Conservation (phyloP, 2,113 vertebrate genomes). For the Himantopus leucocephalus region DNA sequence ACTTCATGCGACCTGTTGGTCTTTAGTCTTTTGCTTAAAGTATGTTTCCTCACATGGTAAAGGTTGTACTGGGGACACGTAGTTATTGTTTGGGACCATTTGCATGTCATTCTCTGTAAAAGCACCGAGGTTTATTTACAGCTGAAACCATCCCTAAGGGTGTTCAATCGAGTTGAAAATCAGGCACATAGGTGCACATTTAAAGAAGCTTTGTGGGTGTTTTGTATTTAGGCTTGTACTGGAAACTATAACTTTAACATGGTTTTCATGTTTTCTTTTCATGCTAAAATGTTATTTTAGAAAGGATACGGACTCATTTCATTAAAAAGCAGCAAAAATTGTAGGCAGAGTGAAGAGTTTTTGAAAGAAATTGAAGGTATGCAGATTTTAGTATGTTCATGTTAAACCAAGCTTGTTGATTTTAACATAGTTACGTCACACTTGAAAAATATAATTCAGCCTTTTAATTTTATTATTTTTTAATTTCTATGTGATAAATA, state of each 20-base stretch:
- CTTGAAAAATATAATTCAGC: neutral
- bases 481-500: neutral
- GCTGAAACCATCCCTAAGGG: neutral
- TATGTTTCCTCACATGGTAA: neutral
- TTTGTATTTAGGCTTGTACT: neutral
- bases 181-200: neutral
- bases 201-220: neutral
- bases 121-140: neutral
- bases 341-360: neutral
- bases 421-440: neutral
- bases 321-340: neutral
- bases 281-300: neutral
- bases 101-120: neutral
- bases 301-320: neutral
- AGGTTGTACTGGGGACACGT: neutral
- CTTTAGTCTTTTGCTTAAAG: neutral
- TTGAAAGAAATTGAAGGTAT: neutral
- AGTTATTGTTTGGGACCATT: neutral
- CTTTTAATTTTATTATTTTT: neutral
- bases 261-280: neutral
- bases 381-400: neutral
- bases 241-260: neutral
- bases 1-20: neutral
- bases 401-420: neutral
- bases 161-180: neutral